Conservation (phyloP, 2,797 vertebrate species). For the Arvicola amphibius region DNA sequence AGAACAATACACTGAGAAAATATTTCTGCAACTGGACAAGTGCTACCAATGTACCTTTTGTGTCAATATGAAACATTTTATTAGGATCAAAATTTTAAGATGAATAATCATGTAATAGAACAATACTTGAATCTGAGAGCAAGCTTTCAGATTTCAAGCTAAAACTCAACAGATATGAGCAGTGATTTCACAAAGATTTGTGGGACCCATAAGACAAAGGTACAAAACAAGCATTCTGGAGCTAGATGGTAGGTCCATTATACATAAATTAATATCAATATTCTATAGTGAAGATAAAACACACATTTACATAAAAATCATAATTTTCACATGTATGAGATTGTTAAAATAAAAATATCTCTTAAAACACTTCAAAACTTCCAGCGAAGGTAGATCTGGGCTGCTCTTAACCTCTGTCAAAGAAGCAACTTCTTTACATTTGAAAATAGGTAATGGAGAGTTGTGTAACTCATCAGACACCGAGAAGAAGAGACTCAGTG, state of each 20-base stretch:
- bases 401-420: neutral
- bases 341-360: neutral
- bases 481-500: neutral
- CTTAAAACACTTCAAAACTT: neutral
- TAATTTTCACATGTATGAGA: neutral
- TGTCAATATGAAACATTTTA: conserved; percentile 33
- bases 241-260: neutral
- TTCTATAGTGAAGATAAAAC: neutral
- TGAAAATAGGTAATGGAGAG: neutral
- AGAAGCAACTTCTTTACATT: neutral
- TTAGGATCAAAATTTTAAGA: neutral
- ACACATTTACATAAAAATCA: neutral
- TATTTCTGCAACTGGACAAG: neutral
- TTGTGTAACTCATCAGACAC: neutral
- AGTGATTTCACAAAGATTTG: neutral
- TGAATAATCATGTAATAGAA: neutral
- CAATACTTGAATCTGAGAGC: neutral
- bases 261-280: neutral
- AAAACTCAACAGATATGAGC: conserved; percentile 31
- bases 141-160: conserved; percentile 1
- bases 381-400: neutral
- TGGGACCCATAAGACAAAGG: neutral
- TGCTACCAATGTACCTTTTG: neutral
- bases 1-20: conserved; percentile 44
- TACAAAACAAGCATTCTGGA: neutral